phyloP scores from a whole-genome alignment of 2,888 invertebrate species.

The Scrobipalpa costella region DNA sequence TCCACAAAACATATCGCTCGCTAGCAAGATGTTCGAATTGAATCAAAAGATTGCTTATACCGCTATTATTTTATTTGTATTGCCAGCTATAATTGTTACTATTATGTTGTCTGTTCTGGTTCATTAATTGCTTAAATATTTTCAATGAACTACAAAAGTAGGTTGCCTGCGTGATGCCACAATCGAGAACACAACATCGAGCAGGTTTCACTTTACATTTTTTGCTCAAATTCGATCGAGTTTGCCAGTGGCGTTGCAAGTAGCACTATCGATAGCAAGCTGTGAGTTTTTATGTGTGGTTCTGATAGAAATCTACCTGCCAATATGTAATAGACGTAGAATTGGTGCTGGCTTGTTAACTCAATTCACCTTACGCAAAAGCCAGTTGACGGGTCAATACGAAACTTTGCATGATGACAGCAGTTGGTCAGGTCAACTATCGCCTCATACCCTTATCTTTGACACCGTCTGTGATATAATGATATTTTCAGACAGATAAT shows the following conservation, averaged over 20 bases:
- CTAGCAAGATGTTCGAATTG: slow-evolving; percentile 4
- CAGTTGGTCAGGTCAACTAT: slow-evolving; percentile 18
- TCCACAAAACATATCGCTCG: not conserved
- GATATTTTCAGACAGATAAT: not conserved
- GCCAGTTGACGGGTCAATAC: slow-evolving; percentile 10
- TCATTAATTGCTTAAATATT: slow-evolving; percentile 33
- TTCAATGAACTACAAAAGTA: slow-evolving; percentile 39
- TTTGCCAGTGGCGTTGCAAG: slow-evolving; percentile 31
- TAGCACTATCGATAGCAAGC: slow-evolving; percentile 31
- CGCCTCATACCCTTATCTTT: slow-evolving; percentile 23
- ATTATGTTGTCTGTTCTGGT: slow-evolving; percentile 18
- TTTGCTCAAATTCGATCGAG: slow-evolving; percentile 39
- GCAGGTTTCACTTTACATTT: slow-evolving; percentile 51
- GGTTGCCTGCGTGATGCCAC: slow-evolving; percentile 43
- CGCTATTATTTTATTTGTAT: slow-evolving; percentile 22
- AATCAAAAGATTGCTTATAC: slow-evolving; percentile 18
- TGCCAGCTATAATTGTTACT: slow-evolving; percentile 24
- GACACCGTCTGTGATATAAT: not conserved
- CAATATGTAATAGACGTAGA: slow-evolving; percentile 22
- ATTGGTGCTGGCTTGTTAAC: slow-evolving; percentile 7
- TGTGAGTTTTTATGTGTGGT: slow-evolving; percentile 23
- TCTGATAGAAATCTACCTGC: slow-evolving; percentile 25
- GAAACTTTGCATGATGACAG: slow-evolving; percentile 21
- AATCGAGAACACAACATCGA: slow-evolving; percentile 51
- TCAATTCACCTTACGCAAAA: slow-evolving; percentile 25